phyloP scores from a whole-genome alignment of 1,140 invertebrate species.

The Mactra quadrangularis region DNA sequence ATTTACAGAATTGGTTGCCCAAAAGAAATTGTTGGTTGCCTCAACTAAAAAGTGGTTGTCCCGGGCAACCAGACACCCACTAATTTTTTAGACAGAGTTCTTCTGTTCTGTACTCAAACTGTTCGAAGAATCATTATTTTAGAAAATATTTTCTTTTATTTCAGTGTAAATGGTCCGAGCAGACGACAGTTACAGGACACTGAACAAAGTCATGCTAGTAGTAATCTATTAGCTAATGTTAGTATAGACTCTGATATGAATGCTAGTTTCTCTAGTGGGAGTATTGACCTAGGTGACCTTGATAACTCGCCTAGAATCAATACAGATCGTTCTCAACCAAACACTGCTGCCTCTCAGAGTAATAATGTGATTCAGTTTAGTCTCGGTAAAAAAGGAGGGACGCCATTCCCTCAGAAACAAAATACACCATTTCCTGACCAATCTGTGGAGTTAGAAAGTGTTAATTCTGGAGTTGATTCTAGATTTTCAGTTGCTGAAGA shows the following conservation, averaged over 20 bases:
- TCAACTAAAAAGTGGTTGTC: too few relatives aligned
- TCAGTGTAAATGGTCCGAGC: background rate
- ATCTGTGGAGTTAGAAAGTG: conserved; percentile 74
- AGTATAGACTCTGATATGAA: conserved; percentile 76
- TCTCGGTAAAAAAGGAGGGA: conserved; percentile 19
- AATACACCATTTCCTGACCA: conserved; percentile 71
- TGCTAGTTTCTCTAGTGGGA: conserved; percentile 72
- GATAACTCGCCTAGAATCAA: conserved; percentile 58
- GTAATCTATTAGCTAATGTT: conserved; percentile 77
- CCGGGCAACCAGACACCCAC: too few relatives aligned
- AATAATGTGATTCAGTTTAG: conserved; percentile 48
- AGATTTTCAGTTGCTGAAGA: conserved; percentile 26
- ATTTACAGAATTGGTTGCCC: too few relatives aligned
- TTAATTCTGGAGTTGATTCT: conserved; percentile 66
- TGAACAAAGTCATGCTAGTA: conserved; percentile 18
- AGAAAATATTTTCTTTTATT: too few relatives aligned
- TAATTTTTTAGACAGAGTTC: too few relatives aligned
- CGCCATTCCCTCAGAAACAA: conserved; percentile 62
- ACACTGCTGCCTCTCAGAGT: background rate
- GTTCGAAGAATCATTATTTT: too few relatives aligned
- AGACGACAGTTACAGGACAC: background rate
- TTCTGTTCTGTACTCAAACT: too few relatives aligned
- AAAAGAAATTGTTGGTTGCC: too few relatives aligned
- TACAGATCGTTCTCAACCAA: conserved; percentile 33
- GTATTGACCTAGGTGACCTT: conserved; percentile 71